Conservation (phyloP, 1,140 invertebrate species). For the Lepidurus apus region DNA sequence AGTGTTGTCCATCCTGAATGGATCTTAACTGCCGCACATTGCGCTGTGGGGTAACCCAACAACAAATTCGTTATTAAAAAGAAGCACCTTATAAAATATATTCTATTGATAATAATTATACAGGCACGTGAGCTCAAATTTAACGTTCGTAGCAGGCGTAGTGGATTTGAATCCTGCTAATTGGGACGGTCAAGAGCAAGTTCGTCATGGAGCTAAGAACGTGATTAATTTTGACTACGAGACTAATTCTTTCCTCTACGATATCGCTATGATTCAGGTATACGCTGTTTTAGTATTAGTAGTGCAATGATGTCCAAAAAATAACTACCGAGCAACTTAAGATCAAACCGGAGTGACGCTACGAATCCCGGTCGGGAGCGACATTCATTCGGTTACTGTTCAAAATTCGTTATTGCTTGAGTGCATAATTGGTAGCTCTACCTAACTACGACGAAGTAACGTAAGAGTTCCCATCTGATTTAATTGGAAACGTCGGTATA, state of each 20-base stretch:
- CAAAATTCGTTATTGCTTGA: no score
- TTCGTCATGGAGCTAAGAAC: constrained; percentile 23
- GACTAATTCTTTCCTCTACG: constrained; percentile 31
- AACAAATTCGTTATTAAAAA: neutral
- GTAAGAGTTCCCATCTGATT: no score
- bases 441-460: no score
- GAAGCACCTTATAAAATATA: neutral
- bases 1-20: neutral
- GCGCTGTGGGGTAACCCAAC: constrained; percentile 15
- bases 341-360: neutral
- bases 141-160: constrained; percentile 28
- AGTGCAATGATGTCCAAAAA: neutral
- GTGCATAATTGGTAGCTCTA: no score
- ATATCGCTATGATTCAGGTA: constrained; percentile 33
- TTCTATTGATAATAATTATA: neutral
- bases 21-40: constrained; percentile 27
- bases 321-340: neutral
- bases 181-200: constrained; percentile 16
- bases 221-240: constrained; percentile 34
- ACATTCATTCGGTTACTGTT: no score
- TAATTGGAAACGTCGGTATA: no score
- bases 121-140: constrained; percentile 29
- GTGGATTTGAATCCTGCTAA: neutral
- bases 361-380: neutral
- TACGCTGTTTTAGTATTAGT: neutral